Conservation (phyloP, 2,113 vertebrate species). For the Petrocephalus microphthalmus region DNA sequence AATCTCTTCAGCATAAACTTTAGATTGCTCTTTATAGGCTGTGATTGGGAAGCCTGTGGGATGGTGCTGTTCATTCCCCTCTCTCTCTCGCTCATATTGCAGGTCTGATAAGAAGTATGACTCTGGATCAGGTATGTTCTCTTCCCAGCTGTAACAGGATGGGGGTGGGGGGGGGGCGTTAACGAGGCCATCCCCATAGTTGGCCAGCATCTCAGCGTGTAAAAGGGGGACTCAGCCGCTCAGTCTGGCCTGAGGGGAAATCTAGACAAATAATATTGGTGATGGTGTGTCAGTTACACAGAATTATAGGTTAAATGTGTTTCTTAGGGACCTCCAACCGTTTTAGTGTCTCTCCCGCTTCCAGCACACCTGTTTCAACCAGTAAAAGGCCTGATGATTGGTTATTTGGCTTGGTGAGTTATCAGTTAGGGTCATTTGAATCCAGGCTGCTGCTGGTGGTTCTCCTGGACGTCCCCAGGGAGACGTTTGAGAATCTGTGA, state of each 20-base stretch:
- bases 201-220: neutral
- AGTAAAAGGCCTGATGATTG: neutral
- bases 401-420: neutral
- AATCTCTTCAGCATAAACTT: neutral
- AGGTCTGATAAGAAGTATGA: slow-evolving; percentile 94
- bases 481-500: neutral
- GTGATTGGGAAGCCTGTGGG: neutral
- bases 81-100: slow-evolving; percentile 37
- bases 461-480: neutral
- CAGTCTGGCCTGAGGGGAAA: neutral
- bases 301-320: neutral
- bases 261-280: neutral
- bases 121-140: slow-evolving; percentile 86
- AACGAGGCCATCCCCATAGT: neutral
- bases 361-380: neutral
- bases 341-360: neutral
- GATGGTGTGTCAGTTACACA: neutral
- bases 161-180: neutral
- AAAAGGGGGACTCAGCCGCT: neutral
- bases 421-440: neutral
- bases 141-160: neutral
- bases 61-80: neutral
- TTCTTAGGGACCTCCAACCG: neutral
- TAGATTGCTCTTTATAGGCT: neutral
- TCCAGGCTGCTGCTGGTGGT: neutral